These are phyloP conservation scores for Falco concolor DNA, from an alignment of 2,797 vertebrate genomes.

Conservation along the genomic window DNA sequence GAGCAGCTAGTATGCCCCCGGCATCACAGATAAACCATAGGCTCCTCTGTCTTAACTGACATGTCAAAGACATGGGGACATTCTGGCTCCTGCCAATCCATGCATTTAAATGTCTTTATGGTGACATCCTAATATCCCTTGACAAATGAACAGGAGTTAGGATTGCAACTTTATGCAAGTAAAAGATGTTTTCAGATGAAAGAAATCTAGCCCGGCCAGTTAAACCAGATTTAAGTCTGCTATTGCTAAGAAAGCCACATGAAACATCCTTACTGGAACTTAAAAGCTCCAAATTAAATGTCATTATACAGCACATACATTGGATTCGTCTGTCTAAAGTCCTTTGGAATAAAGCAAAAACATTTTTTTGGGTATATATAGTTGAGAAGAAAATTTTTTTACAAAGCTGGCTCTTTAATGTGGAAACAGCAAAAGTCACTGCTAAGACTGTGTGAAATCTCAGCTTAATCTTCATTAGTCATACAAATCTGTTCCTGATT, in stretches of 20 bases:
- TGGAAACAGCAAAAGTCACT: not conserved
- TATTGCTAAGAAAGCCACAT: constrained; percentile 27
- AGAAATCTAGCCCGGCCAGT: not conserved
- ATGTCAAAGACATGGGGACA: not conserved
- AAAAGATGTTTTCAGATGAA: not conserved
- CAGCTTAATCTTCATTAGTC: constrained; percentile 7
- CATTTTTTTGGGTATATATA: not conserved
- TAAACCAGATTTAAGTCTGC: not conserved
- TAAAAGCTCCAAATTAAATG: constrained; percentile 1
- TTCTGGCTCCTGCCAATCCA: not conserved
- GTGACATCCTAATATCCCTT: not conserved
- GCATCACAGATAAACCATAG: not conserved
- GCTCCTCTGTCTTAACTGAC: not conserved
- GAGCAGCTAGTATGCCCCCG: not conserved
- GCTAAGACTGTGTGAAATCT: constrained; percentile 16
- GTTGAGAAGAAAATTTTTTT: not conserved
- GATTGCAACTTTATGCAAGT: not conserved
- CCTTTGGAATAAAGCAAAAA: not conserved
- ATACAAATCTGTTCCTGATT: constrained; percentile 9
- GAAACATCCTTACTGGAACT: not conserved
- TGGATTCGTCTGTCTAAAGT: not conserved
- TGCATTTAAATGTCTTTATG: not conserved
- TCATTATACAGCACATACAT: not conserved
- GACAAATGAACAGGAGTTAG: not conserved
- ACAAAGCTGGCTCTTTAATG: constrained; percentile 28